Evolutionary conservation across 2,888 invertebrate genomes (phyloP).

Genomic region (Eumacrocentrus americanus): DNA sequence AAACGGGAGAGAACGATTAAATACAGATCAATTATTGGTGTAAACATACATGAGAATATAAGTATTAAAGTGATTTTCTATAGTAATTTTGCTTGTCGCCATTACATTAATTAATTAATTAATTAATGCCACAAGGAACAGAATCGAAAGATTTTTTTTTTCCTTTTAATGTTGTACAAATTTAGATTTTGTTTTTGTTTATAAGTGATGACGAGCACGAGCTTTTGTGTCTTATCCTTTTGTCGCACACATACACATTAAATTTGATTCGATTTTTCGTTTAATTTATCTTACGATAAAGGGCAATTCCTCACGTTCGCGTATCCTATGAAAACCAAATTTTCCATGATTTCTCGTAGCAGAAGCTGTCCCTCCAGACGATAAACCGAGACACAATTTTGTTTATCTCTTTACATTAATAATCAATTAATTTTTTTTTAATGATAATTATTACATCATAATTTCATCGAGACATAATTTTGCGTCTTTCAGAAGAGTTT

Average conservation of each 20-base stretch:
- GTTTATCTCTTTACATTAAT: constrained; percentile 8
- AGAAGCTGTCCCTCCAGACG: constrained; percentile 54
- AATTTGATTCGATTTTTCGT: constrained; percentile 8
- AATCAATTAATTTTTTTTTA: constrained; percentile 7
- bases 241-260: constrained; percentile 31
- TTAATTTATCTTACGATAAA: constrained; percentile 30
- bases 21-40: not conserved
- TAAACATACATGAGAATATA: constrained; percentile 29
- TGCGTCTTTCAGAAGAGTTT: not conserved
- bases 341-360: constrained; percentile 43
- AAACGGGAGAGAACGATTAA: no score
- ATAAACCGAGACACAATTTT: constrained; percentile 32
- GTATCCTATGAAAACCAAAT: constrained; percentile 35
- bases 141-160: constrained; percentile 8
- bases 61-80: constrained; percentile 39
- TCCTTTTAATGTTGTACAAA: constrained; percentile 10
- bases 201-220: constrained; percentile 20
- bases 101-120: constrained; percentile 14
- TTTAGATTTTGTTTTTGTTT: constrained; percentile 23
- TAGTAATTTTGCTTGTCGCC: constrained; percentile 39
- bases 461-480: constrained; percentile 11
- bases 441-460: constrained; percentile 7
- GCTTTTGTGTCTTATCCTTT: constrained; percentile 9
- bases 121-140: no score
- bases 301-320: constrained; percentile 59